Percentiles rank a stretch among this genome's conserved stretches.
These are phyloP conservation scores for Brotula barbata DNA, from an alignment of 2,797 vertebrate genomes.

Conservation along the genomic window DNA sequence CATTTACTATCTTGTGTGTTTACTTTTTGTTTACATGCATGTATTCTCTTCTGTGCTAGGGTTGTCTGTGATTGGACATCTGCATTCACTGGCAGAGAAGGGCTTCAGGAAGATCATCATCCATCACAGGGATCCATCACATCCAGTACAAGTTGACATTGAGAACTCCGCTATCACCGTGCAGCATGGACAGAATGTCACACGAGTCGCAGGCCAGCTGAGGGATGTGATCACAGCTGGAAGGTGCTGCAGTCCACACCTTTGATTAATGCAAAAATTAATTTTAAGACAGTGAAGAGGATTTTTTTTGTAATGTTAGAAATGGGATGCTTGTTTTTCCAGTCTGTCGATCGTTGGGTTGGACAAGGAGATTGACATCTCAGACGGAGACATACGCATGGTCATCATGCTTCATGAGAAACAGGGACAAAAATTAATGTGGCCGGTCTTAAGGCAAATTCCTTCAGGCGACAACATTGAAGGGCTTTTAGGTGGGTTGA, in stretches of 20 bases:
- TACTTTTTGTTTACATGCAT: slow-evolving; percentile 2
- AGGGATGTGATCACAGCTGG: slow-evolving; percentile 3
- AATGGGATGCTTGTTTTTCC: slow-evolving; percentile 12
- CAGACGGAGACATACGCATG: slow-evolving; percentile 43
- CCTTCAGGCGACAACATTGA: slow-evolving; percentile 17
- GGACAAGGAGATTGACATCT: slow-evolving; percentile 57
- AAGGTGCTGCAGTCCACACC: slow-evolving; percentile 58
- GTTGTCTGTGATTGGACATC: slow-evolving; percentile 70
- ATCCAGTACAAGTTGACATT: no score
- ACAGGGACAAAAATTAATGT: slow-evolving; percentile 50
- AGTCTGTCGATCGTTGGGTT: slow-evolving; percentile 57
- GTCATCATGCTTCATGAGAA: slow-evolving; percentile 61
- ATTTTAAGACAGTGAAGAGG: no score
- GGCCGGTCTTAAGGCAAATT: slow-evolving; percentile 67
- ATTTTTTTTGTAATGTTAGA: no score
- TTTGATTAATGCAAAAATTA: no score
- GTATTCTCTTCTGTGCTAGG: slow-evolving; percentile 46
- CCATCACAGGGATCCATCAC: slow-evolving; percentile 26
- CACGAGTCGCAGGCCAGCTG: neutral
- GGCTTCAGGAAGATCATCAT: slow-evolving; percentile 69
- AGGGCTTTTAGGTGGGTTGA: slow-evolving; percentile 72
- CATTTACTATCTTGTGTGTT: no score
- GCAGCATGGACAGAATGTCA: slow-evolving; percentile 12
- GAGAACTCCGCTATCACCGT: slow-evolving; percentile 23
- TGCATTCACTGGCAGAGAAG: slow-evolving; percentile 6